Conservation (phyloP, 2,888 invertebrate genomes). For the Acanthacorydalis orientalis region DNA sequence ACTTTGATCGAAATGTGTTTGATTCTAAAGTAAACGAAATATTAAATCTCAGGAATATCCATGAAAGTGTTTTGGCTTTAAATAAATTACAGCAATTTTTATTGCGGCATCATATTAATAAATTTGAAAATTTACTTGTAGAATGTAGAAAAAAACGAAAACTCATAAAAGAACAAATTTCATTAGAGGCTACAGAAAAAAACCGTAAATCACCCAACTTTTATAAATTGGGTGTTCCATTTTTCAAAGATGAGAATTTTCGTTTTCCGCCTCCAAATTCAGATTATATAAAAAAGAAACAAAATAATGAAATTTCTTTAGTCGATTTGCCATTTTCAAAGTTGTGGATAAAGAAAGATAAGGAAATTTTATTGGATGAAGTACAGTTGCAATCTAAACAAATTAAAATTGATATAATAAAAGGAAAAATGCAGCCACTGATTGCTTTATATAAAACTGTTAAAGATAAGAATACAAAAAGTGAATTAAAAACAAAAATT, state of each 20-base stretch:
- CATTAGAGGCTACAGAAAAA: neutral
- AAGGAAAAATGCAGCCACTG: slow-evolving; percentile 16
- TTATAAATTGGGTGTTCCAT: slow-evolving; percentile 32
- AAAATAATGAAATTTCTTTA: slow-evolving; percentile 18
- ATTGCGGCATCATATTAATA: neutral
- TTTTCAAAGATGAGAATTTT: slow-evolving; percentile 43
- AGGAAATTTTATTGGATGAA: slow-evolving; percentile 13
- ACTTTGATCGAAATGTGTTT: too few relatives aligned
- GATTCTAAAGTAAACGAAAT: too few relatives aligned
- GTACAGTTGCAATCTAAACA: slow-evolving; percentile 8
- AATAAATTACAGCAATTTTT: neutral
- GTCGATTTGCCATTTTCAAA: slow-evolving; percentile 15
- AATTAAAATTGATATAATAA: slow-evolving; percentile 11
- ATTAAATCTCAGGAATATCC: too few relatives aligned
- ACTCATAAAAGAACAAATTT: neutral
- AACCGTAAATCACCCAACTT: neutral
- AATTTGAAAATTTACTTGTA: neutral
- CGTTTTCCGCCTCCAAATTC: slow-evolving; percentile 28
- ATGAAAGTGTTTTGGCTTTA: neutral
- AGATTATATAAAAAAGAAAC: slow-evolving; percentile 16
- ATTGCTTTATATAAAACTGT: slow-evolving; percentile 15
- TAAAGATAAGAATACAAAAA: neutral
- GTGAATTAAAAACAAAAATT: slow-evolving; percentile 5
- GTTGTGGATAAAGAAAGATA: slow-evolving; percentile 20
- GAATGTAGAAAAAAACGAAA: neutral